Percentiles rank a stretch among this genome's conserved stretches.
These are phyloP conservation scores for Octodon degus DNA, from an alignment of 2,113 vertebrate genomes.

Conservation along the genomic window DNA sequence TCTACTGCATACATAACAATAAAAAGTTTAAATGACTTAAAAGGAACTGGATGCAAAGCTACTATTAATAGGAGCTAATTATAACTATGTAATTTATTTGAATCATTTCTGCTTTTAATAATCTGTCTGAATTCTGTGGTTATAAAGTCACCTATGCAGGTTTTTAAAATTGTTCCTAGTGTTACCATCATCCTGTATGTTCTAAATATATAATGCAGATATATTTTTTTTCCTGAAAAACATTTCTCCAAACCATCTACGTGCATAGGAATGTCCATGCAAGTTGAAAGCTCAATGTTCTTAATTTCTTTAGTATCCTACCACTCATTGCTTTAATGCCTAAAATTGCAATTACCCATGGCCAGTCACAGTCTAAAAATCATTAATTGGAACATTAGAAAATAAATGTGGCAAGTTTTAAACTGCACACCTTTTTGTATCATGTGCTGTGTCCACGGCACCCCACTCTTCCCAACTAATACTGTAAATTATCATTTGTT, in stretches of 20 bases:
- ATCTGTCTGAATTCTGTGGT: not conserved
- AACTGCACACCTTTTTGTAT: not conserved
- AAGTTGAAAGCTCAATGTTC: not conserved
- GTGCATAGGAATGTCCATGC: accelerated
- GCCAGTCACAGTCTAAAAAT: not conserved
- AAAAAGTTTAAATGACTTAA: not conserved
- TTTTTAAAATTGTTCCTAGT: not conserved
- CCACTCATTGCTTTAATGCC: not conserved
- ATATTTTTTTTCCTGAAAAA: not conserved
- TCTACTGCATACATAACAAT: not conserved
- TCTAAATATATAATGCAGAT: not conserved
- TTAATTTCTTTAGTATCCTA: not conserved
- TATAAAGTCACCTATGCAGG: not conserved
- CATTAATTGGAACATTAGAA: not conserved
- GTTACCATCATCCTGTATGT: not conserved
- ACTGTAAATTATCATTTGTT: not conserved
- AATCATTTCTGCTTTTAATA: not conserved
- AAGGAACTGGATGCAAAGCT: not conserved
- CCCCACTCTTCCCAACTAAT: no score
- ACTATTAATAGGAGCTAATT: not conserved
- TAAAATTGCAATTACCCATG: not conserved
- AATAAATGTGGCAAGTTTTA: not conserved
- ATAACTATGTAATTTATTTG: not conserved
- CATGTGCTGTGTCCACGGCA: not conserved
- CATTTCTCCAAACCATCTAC: not conserved